A percentile compares a stretch with the other conserved stretches of the same genome.
Conservation (phyloP, 1,140 invertebrate genomes). For the Orius laevigatus region DNA sequence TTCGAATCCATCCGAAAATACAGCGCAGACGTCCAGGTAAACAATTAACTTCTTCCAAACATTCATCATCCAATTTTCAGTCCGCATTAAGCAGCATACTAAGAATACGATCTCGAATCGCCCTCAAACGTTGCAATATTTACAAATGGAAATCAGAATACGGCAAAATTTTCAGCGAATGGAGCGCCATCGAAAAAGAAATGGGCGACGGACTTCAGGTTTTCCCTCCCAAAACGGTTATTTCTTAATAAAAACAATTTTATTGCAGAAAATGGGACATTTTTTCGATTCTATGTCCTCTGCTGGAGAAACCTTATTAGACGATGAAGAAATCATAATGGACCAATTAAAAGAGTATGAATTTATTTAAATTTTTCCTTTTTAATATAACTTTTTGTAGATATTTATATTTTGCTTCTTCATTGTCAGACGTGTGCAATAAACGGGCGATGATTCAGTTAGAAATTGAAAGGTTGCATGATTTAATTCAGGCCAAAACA, state of each 20-base stretch:
- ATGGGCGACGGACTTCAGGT: conserved; percentile 66
- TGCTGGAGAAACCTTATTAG: conserved; percentile 54
- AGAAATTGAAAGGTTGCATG: conserved; percentile 50
- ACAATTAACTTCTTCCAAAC: conserved; percentile 17
- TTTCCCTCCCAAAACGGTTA: neutral
- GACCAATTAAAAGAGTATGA: conserved; percentile 66
- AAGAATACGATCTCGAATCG: conserved; percentile 44
- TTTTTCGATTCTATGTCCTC: conserved; percentile 63
- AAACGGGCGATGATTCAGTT: conserved; percentile 58
- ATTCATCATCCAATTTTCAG: no score
- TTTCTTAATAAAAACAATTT: conserved; percentile 3
- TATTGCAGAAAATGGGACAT: conserved; percentile 39
- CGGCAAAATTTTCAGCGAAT: conserved; percentile 67
- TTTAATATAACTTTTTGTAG: conserved; percentile 8
- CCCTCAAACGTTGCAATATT: conserved; percentile 59
- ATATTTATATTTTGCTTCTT: conserved; percentile 53
- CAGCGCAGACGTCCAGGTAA: conserved; percentile 52
- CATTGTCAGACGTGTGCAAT: conserved; percentile 54
- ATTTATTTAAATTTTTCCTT: neutral
- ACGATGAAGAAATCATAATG: conserved; percentile 66
- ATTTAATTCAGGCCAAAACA: conserved; percentile 35
- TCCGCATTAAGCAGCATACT: conserved; percentile 32
- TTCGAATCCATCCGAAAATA: conserved; percentile 64
- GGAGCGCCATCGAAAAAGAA: conserved; percentile 67
- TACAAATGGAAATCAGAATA: conserved; percentile 69